Evolutionary conservation across 2,888 invertebrate genomes (phyloP).

Genomic region (Merodon equestris): DNA sequence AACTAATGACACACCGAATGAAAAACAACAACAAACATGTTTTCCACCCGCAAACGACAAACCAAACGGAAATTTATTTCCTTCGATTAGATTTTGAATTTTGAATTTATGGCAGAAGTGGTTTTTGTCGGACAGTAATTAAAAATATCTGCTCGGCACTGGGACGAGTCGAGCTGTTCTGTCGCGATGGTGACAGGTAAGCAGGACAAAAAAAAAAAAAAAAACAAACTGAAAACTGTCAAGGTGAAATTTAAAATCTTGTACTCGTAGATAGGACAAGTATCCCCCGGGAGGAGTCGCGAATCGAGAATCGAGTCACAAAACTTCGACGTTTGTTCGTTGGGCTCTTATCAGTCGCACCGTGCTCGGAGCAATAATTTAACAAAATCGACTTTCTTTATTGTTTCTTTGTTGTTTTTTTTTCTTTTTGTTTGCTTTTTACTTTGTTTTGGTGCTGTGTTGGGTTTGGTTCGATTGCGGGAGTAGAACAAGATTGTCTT

Average conservation of each 20-base stretch:
- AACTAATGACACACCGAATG: slow-evolving; percentile 19
- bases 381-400: slow-evolving; percentile 24
- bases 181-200: slow-evolving; percentile 40
- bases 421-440: not conserved
- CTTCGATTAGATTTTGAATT: slow-evolving; percentile 68
- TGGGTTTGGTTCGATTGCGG: too few species aligned
- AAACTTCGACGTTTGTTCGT: slow-evolving; percentile 55
- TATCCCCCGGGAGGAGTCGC: slow-evolving; percentile 22
- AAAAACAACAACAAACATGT: slow-evolving; percentile 34
- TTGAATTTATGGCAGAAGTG: slow-evolving; percentile 66
- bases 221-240: slow-evolving; percentile 48
- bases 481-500: too few species aligned
- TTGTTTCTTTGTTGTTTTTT: slow-evolving; percentile 7
- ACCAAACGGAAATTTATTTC: slow-evolving; percentile 60
- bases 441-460: not conserved
- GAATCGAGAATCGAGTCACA: slow-evolving; percentile 14
- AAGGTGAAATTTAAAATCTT: slow-evolving; percentile 65
- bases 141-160: slow-evolving; percentile 40
- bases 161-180: slow-evolving; percentile 9
- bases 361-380: slow-evolving; percentile 52
- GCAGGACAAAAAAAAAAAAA: slow-evolving; percentile 31
- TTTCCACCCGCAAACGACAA: slow-evolving; percentile 56
- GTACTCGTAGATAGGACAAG: slow-evolving; percentile 34
- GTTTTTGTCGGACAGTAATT: slow-evolving; percentile 54
- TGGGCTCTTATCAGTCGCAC: slow-evolving; percentile 48